These are phyloP conservation scores for Brachyopa scutellaris DNA, from an alignment of 2,888 invertebrate genomes.

Conservation along the genomic window DNA sequence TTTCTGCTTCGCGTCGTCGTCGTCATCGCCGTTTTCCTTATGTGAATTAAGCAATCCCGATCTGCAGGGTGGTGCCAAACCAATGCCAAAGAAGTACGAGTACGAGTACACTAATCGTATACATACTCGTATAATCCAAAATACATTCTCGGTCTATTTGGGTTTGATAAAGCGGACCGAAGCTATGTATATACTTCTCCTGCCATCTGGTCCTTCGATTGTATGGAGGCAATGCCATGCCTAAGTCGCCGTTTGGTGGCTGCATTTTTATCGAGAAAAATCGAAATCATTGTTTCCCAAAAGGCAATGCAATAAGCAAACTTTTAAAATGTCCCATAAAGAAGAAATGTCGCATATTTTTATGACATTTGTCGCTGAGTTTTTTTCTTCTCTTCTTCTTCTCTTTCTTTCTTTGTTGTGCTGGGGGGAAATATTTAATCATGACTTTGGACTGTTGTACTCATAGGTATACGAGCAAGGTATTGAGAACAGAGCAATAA, in stretches of 20 bases:
- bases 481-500: no score
- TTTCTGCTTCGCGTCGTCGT: slow-evolving; percentile 18
- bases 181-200: neutral
- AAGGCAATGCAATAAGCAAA: slow-evolving; percentile 77
- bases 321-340: slow-evolving; percentile 82
- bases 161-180: slow-evolving; percentile 51
- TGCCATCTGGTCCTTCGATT: neutral
- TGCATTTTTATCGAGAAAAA: slow-evolving; percentile 56
- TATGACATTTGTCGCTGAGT: slow-evolving; percentile 79
- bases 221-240: neutral
- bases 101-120: slow-evolving; percentile 47
- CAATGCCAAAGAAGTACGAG: no score
- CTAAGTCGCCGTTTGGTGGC: slow-evolving; percentile 35
- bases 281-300: slow-evolving; percentile 33
- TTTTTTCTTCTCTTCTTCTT: slow-evolving; percentile 18
- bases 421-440: neutral
- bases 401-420: neutral
- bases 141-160: slow-evolving; percentile 58
- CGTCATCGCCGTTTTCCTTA: slow-evolving; percentile 17
- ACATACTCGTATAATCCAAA: slow-evolving; percentile 69
- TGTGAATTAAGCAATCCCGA: slow-evolving; percentile 45
- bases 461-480: no score
- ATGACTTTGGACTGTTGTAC: neutral
- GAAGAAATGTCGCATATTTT: slow-evolving; percentile 82
- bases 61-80: slow-evolving; percentile 8